Conservation (phyloP, 2,888 invertebrate genomes). For the Catotricha subobsoleta region DNA sequence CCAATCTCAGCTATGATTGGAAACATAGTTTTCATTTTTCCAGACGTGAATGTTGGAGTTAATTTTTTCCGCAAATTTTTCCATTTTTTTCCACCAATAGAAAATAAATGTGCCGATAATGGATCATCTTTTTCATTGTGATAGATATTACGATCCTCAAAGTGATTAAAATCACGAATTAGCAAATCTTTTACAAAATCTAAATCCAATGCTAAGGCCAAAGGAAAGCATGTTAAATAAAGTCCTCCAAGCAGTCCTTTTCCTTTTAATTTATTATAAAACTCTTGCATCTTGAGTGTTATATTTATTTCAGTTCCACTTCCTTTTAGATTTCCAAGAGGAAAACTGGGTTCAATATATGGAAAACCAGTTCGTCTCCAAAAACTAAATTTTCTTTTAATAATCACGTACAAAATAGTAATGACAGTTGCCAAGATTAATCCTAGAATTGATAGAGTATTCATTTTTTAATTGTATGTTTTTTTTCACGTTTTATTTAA, state of each 20-base stretch:
- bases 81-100: conserved; percentile 29
- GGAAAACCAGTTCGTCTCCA: conserved; percentile 11
- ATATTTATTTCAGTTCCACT: not conserved
- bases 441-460: no score
- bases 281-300: conserved; percentile 2
- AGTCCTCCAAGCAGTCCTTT: conserved; percentile 24
- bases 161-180: conserved; percentile 25
- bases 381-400: conserved; percentile 4
- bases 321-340: conserved; percentile 10
- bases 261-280: conserved; percentile 18
- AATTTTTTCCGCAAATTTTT: conserved; percentile 28
- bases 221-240: conserved; percentile 20
- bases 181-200: conserved; percentile 21
- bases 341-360: conserved; percentile 9
- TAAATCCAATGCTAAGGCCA: conserved; percentile 20
- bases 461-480: no score
- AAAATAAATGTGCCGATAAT: conserved; percentile 20
- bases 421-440: no score
- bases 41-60: conserved; percentile 32
- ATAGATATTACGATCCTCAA: conserved; percentile 18
- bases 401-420: no score
- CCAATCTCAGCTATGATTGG: no score
- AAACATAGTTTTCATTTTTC: no score
- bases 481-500: no score
- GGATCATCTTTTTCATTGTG: conserved; percentile 23